Percentiles rank a stretch among this genome's conserved stretches.
phyloP scores from a whole-genome alignment of 2,797 vertebrate genomes.

The Steatocranus sp. region DNA sequence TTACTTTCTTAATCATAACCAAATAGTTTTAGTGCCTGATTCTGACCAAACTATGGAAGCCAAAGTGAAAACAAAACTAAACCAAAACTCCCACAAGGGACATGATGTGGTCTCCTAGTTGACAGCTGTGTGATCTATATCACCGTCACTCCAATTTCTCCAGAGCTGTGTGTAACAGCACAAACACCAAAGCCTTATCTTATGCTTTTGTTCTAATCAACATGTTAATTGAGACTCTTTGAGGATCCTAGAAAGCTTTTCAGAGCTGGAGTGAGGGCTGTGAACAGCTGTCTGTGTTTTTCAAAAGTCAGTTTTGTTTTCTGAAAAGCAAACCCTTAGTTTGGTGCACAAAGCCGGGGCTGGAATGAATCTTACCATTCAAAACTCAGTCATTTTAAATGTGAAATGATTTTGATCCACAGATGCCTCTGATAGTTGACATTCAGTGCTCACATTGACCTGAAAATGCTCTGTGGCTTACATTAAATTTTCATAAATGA shows the following conservation, averaged over 20 bases:
- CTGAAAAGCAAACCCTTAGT: background rate
- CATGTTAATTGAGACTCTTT: background rate
- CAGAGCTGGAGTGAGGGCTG: background rate
- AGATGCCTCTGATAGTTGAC: background rate
- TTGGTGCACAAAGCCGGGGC: background rate
- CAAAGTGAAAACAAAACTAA: background rate
- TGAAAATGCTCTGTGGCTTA: slow-evolving; percentile 22
- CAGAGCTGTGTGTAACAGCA: accelerated
- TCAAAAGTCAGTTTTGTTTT: background rate
- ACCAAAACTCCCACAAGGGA: background rate
- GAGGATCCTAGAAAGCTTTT: background rate
- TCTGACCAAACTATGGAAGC: background rate
- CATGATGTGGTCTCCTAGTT: background rate
- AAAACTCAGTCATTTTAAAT: background rate
- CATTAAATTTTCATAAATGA: slow-evolving; percentile 41
- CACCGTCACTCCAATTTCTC: background rate
- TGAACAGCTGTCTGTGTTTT: background rate
- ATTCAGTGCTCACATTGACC: background rate
- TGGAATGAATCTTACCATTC: background rate
- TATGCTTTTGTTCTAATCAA: background rate
- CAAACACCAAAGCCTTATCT: background rate
- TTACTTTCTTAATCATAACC: background rate
- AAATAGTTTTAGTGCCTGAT: background rate
- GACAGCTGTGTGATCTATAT: background rate
- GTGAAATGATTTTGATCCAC: background rate